These are phyloP conservation scores for Gymnocephalus cernua DNA, from an alignment of 2,113 vertebrate species.

Conservation along the genomic window DNA sequence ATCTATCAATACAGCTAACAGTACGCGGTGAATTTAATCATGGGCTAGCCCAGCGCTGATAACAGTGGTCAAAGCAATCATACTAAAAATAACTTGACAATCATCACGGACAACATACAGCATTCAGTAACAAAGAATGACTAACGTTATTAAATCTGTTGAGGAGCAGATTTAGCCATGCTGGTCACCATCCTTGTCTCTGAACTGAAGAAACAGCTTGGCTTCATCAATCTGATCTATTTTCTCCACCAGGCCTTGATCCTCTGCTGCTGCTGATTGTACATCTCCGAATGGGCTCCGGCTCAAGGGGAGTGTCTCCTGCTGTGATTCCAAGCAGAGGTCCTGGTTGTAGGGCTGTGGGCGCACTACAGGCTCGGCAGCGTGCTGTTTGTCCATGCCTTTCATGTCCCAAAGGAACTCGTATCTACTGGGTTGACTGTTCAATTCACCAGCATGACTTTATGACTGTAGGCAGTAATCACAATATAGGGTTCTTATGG, in stretches of 20 bases:
- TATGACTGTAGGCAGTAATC: conserved; percentile 42
- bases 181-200: conserved; percentile 47
- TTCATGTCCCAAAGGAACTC: conserved; percentile 57
- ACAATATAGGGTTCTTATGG: conserved; percentile 8
- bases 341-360: conserved; percentile 31
- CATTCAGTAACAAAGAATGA: conserved; percentile 8
- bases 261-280: conserved; percentile 58
- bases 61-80: no score
- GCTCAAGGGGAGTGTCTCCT: conserved; percentile 48
- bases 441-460: conserved; percentile 56
- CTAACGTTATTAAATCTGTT: conserved; percentile 13
- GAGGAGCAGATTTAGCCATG: conserved; percentile 14
- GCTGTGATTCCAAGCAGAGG: conserved; percentile 48
- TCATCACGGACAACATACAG: neutral
- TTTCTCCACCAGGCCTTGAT: conserved; percentile 67
- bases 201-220: conserved; percentile 62
- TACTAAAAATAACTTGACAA: no score
- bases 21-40: no score
- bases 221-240: conserved; percentile 68
- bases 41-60: no score
- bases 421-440: conserved; percentile 35
- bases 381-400: conserved; percentile 54
- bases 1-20: no score
- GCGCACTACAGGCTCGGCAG: conserved; percentile 21
- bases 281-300: conserved; percentile 52